A percentile compares a stretch with the other conserved stretches of the same genome.
phyloP scores from a whole-genome alignment of 2,113 vertebrate genomes.

The Piaya cayana region DNA sequence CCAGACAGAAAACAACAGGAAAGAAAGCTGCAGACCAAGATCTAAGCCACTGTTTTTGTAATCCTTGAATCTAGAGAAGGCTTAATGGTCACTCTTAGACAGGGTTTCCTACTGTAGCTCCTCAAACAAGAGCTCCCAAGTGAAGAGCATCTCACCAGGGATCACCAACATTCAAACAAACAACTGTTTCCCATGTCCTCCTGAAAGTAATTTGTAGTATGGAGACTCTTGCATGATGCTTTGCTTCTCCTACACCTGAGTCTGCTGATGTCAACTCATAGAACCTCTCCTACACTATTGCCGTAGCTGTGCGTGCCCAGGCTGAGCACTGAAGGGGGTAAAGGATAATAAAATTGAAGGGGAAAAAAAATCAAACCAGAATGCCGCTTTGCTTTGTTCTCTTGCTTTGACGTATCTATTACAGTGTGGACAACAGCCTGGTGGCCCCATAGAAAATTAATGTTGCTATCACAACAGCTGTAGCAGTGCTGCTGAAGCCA shows the following conservation, averaged over 20 bases:
- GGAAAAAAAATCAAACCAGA: not conserved
- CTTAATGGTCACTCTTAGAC: not conserved
- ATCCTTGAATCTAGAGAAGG: not conserved
- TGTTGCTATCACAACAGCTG: not conserved
- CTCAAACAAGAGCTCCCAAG: not conserved
- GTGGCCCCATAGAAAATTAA: not conserved
- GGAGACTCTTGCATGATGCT: not conserved
- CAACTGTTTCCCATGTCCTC: not conserved
- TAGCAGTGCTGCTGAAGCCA: not conserved
- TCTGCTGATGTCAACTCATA: not conserved
- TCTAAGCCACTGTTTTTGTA: not conserved
- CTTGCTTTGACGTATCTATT: not conserved
- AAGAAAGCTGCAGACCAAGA: not conserved
- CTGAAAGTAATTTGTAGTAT: not conserved
- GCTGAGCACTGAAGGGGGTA: not conserved
- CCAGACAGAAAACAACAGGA: not conserved
- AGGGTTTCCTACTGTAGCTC: not conserved
- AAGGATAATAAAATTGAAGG: not conserved
- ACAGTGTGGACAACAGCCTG: not conserved
- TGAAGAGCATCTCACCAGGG: not conserved
- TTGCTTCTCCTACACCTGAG: not conserved
- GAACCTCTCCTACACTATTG: rapidly evolving
- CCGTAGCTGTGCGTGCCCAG: rapidly evolving
- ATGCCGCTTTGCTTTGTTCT: not conserved
- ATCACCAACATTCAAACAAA: not conserved